Evolutionary conservation across 2,888 invertebrate genomes (phyloP), one percentile per base, ranked within the genome.

Genomic region (Tipula lateralis): DNA sequence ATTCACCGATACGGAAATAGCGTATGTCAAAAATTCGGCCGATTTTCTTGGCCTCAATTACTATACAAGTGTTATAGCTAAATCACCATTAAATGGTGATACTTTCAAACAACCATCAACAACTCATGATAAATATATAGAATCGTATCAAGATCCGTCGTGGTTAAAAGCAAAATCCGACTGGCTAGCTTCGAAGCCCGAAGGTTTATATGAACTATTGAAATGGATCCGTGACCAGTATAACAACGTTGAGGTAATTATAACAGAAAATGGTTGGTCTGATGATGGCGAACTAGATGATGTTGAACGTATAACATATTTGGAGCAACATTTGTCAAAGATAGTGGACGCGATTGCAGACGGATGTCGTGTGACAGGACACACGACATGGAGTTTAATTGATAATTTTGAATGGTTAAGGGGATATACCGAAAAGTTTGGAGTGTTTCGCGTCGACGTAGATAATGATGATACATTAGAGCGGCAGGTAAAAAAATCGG

Each of bases 371-470:
- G 87, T 92, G 0, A 88, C 87, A 85, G 92, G 91, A 0, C 94
- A 93, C 87, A 91, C 91, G 0, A 91, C 91, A 0, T 93, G 94
- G 93, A 92, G 92, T 36, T 88, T 94, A 3, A 91, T 94, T 87
- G 94, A 94, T 87, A 93, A 92, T 86, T 93, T 94, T 87, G 93
- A 94, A 88, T 94, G 94, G 93, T 88, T 88, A 13, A 87, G 87
- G 80, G 94, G 94, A 32, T 94, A 92, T 87, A 90, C 88, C 91
- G 66, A 24, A 9, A 66, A 24, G 4, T 66, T 66, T 24, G 66
- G 66, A 9, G 12, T 66, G 24, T 66, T 66, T 24, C 19, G 24
- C 19, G 66, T 66, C 9, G 66, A 66, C 9, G 66, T 24, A 24
- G 9, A n/a, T n/a, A n/a, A 66, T 12, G 44, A 50, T 50, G 16